Evolutionary conservation across 2,797 vertebrate genomes (phyloP).

Genomic region (Cynodonichthys magdalenae): DNA sequence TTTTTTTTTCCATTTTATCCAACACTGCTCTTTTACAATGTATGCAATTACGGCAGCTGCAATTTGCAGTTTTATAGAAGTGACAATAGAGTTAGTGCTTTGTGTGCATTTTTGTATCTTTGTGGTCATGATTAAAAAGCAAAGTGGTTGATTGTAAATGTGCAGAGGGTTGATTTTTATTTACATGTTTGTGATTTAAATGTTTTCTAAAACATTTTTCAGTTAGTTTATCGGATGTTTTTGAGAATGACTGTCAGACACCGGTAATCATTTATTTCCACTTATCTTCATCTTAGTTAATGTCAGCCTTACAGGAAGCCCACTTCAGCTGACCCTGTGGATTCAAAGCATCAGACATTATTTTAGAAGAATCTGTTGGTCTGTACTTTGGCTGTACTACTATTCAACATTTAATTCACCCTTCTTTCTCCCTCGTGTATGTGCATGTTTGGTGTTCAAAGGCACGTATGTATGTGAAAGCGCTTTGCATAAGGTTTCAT

Average conservation of each 20-base stretch:
- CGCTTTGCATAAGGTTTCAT: too few species aligned
- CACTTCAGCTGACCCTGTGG: constrained; percentile 56
- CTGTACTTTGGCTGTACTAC: background rate
- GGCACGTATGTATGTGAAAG: too few species aligned
- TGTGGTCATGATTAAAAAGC: constrained; percentile 3
- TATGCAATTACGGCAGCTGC: background rate
- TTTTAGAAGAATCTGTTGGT: constrained; percentile 59
- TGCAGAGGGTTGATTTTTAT: background rate
- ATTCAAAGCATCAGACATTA: constrained; percentile 64
- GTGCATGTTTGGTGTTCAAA: too few species aligned
- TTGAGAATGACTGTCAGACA: constrained; percentile 1
- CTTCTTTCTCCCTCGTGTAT: too few species aligned
- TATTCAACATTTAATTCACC: too few species aligned
- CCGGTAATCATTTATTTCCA: constrained; percentile 21
- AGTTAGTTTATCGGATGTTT: background rate
- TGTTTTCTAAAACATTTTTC: too few species aligned
- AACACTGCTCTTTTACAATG: background rate
- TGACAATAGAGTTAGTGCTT: constrained; percentile 9
- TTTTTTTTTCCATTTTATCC: constrained; percentile 9
- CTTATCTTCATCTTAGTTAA: constrained; percentile 33
- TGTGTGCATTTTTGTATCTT: constrained; percentile 15
- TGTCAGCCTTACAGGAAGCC: constrained; percentile 44
- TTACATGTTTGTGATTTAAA: too few species aligned
- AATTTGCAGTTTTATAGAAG: constrained; percentile 2
- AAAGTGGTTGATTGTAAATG: background rate